Percentiles rank a stretch among this genome's conserved stretches.
Evolutionary conservation across 1,140 invertebrate species (phyloP).

Genomic region (Neuroterus valhalla): DNA sequence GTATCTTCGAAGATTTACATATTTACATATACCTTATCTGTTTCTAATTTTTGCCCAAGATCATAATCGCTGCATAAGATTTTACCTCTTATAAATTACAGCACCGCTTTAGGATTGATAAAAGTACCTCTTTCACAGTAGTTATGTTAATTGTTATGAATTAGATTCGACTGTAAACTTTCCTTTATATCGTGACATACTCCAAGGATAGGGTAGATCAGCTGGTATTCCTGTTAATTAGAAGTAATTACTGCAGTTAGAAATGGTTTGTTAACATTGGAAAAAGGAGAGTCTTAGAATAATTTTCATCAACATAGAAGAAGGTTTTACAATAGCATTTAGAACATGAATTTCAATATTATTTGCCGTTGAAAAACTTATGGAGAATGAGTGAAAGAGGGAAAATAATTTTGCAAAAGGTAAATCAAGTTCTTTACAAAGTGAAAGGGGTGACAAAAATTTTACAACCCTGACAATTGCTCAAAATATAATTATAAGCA

Average conservation of each 20-base stretch:
- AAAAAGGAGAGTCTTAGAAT: neutral
- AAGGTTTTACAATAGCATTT: too few relatives aligned
- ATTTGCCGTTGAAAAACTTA: too few relatives aligned
- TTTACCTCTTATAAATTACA: neutral
- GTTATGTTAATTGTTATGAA: slow-evolving; percentile 13
- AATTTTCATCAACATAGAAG: neutral
- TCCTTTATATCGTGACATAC: neutral
- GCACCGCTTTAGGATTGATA: neutral
- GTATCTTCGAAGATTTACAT: slow-evolving; percentile 11
- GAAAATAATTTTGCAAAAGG: too few relatives aligned
- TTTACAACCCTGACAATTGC: too few relatives aligned
- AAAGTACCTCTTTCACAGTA: neutral
- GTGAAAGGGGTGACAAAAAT: too few relatives aligned
- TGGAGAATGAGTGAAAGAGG: too few relatives aligned
- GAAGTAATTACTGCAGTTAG: slow-evolving; percentile 19
- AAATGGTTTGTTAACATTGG: slow-evolving; percentile 7
- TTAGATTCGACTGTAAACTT: slow-evolving; percentile 12
- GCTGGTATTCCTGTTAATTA: slow-evolving; percentile 16
- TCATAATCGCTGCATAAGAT: slow-evolving; percentile 10
- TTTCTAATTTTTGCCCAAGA: neutral
- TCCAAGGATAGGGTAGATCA: slow-evolving; percentile 15
- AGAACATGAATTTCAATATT: too few relatives aligned
- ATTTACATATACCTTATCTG: slow-evolving; percentile 10
- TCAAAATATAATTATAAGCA: too few relatives aligned
- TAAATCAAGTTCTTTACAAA: too few relatives aligned